These are phyloP conservation scores for Dipodomys stephensi DNA, from an alignment of 2,113 vertebrate genomes.

Conservation along the genomic window DNA sequence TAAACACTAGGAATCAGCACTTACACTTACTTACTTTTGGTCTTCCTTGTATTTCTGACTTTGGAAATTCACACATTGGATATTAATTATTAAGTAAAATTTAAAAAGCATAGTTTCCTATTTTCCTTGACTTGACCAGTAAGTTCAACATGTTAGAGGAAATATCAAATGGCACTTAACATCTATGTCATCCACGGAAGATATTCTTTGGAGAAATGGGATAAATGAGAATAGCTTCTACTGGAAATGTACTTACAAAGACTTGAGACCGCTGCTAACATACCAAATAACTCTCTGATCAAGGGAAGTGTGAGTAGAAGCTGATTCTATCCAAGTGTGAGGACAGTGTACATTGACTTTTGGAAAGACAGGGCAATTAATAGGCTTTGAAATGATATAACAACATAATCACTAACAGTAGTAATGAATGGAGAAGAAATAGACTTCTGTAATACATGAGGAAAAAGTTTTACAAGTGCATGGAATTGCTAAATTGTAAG, in stretches of 20 bases:
- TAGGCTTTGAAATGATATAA: neutral
- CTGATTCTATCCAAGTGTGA: neutral
- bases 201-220: conserved; percentile 2
- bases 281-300: neutral
- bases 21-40: neutral
- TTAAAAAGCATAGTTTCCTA: neutral
- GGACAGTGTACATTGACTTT: neutral
- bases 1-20: neutral
- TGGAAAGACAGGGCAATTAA: neutral
- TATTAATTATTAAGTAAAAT: neutral
- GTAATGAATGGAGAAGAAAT: neutral
- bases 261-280: neutral
- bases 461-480: neutral
- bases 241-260: neutral
- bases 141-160: neutral
- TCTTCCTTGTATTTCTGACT: conserved; percentile 50
- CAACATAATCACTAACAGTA: neutral
- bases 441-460: neutral
- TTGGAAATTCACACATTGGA: conserved; percentile 42
- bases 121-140: neutral
- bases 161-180: neutral
- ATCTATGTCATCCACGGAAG: neutral
- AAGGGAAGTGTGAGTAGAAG: neutral
- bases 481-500: neutral
- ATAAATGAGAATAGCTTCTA: neutral